phyloP scores from a whole-genome alignment of 2,888 invertebrate genomes.

The Harpalus rufipes region DNA sequence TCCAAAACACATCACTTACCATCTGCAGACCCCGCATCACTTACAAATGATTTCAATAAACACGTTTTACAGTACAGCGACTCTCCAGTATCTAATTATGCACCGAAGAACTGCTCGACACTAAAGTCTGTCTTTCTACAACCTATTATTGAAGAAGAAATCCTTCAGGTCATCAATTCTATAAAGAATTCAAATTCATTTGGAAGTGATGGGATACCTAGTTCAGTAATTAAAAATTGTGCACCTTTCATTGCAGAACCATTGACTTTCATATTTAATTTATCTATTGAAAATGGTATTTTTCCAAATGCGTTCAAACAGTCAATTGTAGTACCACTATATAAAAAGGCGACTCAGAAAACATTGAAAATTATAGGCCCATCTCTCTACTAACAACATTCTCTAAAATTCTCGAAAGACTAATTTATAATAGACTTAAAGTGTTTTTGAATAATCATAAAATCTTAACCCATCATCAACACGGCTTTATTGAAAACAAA shows the following conservation, averaged over 20 bases:
- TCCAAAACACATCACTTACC: neutral
- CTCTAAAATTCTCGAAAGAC: neutral
- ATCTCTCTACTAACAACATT: neutral
- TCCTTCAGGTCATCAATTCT: neutral
- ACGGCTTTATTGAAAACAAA: neutral
- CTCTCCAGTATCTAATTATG: neutral
- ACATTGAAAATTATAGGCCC: neutral
- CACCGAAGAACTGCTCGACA: neutral
- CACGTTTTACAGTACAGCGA: neutral
- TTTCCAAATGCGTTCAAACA: neutral
- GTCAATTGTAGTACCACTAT: neutral
- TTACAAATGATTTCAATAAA: neutral
- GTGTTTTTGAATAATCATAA: neutral
- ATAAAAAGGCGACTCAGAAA: neutral
- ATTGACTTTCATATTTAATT: neutral
- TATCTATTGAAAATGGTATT: neutral
- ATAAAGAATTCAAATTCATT: neutral
- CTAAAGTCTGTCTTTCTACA: neutral
- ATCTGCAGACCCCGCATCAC: neutral
- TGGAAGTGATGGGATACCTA: neutral
- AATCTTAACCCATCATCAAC: neutral
- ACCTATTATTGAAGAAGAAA: neutral
- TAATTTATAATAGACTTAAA: neutral
- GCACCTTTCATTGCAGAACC: neutral
- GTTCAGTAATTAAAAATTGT: constrained; percentile 2